Base-by-base conservation (phyloP, 2,888 invertebrate genomes). In the Yponomeuta evonymella region DNA sequence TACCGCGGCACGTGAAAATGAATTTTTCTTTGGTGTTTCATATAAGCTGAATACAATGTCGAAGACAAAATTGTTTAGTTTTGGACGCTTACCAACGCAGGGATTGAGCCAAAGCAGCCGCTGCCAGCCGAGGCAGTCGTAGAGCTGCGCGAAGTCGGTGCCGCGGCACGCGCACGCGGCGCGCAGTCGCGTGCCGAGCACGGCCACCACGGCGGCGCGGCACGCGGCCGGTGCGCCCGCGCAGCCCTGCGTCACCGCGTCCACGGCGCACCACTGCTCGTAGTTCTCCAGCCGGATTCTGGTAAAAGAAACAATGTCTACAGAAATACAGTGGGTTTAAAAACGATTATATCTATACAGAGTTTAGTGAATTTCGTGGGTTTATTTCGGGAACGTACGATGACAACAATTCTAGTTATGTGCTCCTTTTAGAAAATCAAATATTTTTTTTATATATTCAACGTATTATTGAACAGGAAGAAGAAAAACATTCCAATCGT, bases 121-220 rank as follows among this genome's bases (percentile, higher is more conserved):
- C 80, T 97, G 97, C 97, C 98, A 98, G 70, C 97, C 97, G 0
- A 97, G 94, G 79, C 98, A 98, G 81, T 97, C 96, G 84, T 97
- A 97, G 58, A 97, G 93, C 83, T 97, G 96, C 63, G 95, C 95
- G 81, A 96, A 94, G 89, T 97, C 97, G 2, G 96, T 96, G 58
- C 97, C 97, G 74, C 97, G 95, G 84, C 98, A 98, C 66, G 96
- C 96, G 83, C 98, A 98, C 71, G 96, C 96, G 63, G 96, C 96
- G 75, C 97, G 93, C 70, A 98, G 92, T 83, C 96, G 96, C n/a
- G 98, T 98, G 43, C 98, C 98, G 70, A 98, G 93, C 74, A 98
- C 97, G 23, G 96, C 97, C 70, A 98, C 93, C 88, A 98, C 96
- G 4, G 98, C 97, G 70, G 95, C 94, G 69, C 97, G 94, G 87